A percentile compares a stretch with the other conserved stretches of the same genome.
Evolutionary conservation across 2,888 invertebrate genomes (phyloP).

Genomic region (Drosophila quasianomalipes): DNA sequence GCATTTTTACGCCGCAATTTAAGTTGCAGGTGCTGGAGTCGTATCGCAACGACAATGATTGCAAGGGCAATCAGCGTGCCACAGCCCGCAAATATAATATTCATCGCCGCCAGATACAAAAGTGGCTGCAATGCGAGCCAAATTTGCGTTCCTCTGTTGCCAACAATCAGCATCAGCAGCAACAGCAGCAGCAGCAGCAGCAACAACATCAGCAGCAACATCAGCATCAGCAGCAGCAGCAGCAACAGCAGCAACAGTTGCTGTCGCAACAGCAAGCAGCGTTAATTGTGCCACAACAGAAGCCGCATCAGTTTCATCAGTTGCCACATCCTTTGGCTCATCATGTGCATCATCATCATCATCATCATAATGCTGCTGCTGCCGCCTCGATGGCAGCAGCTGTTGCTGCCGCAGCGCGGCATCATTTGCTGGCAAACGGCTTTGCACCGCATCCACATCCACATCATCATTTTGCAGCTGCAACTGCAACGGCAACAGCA

Average conservation of each 20-base stretch:
- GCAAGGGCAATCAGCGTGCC: constrained; percentile 95
- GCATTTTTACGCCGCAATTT: constrained; percentile 95
- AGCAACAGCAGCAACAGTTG: constrained; percentile 28
- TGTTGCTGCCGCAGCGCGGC: constrained; percentile 53
- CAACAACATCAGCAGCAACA: constrained; percentile 27
- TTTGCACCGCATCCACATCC: constrained; percentile 44
- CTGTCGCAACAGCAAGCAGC: constrained; percentile 39
- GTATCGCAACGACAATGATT: constrained; percentile 93
- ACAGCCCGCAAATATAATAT: constrained; percentile 96
- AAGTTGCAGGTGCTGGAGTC: constrained; percentile 95
- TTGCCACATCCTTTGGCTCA: constrained; percentile 67
- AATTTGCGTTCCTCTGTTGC: constrained; percentile 91
- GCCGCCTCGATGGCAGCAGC: constrained; percentile 57
- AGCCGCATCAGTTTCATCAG: constrained; percentile 58
- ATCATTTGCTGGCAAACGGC: constrained; percentile 48
- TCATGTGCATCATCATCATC: constrained; percentile 57
- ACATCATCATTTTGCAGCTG: constrained; percentile 38
- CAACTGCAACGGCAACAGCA: constrained; percentile 20
- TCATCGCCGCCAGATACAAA: constrained; percentile 95
- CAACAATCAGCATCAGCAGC: constrained; percentile 84
- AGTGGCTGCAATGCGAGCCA: constrained; percentile 95
- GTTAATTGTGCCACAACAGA: constrained; percentile 41
- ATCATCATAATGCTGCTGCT: constrained; percentile 59
- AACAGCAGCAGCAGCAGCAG: constrained; percentile 56
- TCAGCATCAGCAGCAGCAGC: constrained; percentile 46